Evolutionary conservation across 2,797 vertebrate genomes (phyloP).

Genomic region (Helostoma temminkii): DNA sequence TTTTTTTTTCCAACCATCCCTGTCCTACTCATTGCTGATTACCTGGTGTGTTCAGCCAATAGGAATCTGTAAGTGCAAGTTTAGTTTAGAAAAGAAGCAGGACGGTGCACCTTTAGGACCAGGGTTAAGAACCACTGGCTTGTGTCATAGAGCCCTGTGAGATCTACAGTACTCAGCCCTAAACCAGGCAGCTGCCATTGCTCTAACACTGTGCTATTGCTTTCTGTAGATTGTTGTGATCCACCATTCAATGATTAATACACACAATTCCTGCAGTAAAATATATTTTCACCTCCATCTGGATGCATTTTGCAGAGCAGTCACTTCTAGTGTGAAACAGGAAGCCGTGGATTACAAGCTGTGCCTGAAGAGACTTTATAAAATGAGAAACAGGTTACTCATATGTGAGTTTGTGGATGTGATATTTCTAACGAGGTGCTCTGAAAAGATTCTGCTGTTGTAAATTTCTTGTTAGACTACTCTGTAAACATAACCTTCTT

Average conservation of each 20-base stretch:
- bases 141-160: background rate
- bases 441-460: background rate
- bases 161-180: background rate
- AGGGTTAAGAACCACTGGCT: too few species aligned
- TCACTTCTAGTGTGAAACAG: slow-evolving; percentile 39
- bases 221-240: slow-evolving; percentile 5
- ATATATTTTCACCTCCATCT: slow-evolving; percentile 27
- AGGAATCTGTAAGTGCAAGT: too few species aligned
- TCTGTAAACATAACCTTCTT: background rate
- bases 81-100: too few species aligned
- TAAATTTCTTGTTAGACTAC: background rate
- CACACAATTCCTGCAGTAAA: background rate
- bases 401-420: slow-evolving; percentile 7
- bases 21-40: too few species aligned
- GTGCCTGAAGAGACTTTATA: slow-evolving; percentile 14
- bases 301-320: slow-evolving; percentile 16
- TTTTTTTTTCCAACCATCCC: too few species aligned
- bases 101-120: too few species aligned
- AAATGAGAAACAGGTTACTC: slow-evolving; percentile 34
- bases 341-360: slow-evolving; percentile 37
- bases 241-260: background rate
- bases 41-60: too few species aligned
- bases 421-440: slow-evolving; percentile 16
- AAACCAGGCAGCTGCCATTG: background rate
- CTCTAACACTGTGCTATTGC: background rate